phyloP scores from a whole-genome alignment of 1,140 invertebrate species.

The Panulirus ornatus region DNA sequence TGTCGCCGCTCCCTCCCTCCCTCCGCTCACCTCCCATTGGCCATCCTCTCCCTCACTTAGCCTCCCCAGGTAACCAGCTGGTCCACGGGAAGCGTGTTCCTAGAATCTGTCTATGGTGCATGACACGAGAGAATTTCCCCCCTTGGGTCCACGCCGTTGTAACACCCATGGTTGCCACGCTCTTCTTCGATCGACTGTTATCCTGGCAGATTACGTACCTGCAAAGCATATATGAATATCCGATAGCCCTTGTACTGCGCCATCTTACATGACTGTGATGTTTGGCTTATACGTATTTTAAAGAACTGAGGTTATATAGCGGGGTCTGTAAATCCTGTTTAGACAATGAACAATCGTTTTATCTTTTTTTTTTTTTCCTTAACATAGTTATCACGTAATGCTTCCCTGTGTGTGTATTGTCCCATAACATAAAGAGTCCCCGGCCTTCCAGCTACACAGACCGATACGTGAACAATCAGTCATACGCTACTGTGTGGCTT shows the following conservation, averaged over 20 bases:
- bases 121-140: not conserved
- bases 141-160: no score
- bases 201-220: no score
- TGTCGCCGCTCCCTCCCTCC: conserved; percentile 6
- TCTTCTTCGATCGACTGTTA: no score
- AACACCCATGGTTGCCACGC: no score
- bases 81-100: conserved; percentile 3
- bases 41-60: not conserved
- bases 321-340: no score
- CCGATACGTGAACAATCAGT: not conserved
- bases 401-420: not conserved
- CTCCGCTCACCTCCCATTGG: not conserved
- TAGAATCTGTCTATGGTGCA: conserved; percentile 1
- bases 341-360: no score
- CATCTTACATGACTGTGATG: no score
- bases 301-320: no score
- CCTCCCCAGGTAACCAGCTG: not conserved
- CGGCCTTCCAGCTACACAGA: not conserved
- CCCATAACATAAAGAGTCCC: not conserved
- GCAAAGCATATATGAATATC: no score
- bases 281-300: no score
- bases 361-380: not conserved
- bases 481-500: not conserved
- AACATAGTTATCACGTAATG: not conserved
- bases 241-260: no score